Base-by-base conservation (phyloP, 2,888 invertebrate species). In the Tenthredo scrophulariae region DNA sequence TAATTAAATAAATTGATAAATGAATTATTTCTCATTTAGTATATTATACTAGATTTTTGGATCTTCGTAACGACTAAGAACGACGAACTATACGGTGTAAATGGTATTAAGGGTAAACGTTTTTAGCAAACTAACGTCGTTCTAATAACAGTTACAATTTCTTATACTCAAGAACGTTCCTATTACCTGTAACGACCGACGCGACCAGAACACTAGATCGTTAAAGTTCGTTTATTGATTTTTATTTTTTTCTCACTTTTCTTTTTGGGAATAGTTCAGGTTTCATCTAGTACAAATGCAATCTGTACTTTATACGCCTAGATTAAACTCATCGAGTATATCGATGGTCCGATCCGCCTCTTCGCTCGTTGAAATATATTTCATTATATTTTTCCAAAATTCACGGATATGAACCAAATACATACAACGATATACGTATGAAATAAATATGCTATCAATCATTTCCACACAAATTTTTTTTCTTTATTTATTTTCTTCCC, bases 141-240 rank as follows among this genome's bases (percentile, higher is more conserved):
- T 79, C 37, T 50, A 62, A 80, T 80, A 80, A 58, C 80, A 40
- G 40, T 80, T 80, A 18, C 80, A 80, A 80, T 80, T 80, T 80
- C 80, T 80, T 80, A 80, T 29, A 58, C 58, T 80, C 80, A 62
- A 37, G 58, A 22, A 18, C 62, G 80, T 62, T 80, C 37, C 58
- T 58, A 58, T 58, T 80, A 80, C 40, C 80, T 26, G 22, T 80
- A 80, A 80, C 37, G 58, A 62, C 80, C 62, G 40, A 58, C 37
- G n/a, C 40, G 62, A 80, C 37, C 29, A 50, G 22, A 58, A 80
- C 13, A 9, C 62, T 62, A 62, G 62, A 80, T 80, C 58, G 62
- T 80, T 80, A 26, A 80, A 43, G 37, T 54, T 7, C n/a, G 40
- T 62, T 62, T 58, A 22, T 40, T 62, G 26, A 26, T 62, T 10